Conservation (phyloP, 2,113 vertebrate species). For the Dicaeum eximium region DNA sequence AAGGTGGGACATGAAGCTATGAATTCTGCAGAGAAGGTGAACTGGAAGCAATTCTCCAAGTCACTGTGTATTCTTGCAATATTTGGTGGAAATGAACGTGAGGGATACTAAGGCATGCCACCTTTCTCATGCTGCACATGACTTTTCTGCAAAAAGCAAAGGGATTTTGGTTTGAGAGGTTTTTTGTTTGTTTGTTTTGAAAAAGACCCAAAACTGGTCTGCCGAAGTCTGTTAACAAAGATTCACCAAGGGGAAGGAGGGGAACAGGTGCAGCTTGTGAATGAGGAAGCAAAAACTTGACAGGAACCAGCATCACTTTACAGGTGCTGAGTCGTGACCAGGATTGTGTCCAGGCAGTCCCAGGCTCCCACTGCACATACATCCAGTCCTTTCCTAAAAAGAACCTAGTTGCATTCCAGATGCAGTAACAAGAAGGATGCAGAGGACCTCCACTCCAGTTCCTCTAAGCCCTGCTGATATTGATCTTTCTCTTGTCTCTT, state of each 20-base stretch:
- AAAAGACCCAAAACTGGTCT: background rate
- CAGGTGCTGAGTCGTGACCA: rapidly evolving
- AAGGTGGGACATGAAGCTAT: background rate
- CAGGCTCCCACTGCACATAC: rapidly evolving
- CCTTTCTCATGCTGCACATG: background rate
- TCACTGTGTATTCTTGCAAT: background rate
- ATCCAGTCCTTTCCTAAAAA: background rate
- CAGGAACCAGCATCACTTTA: background rate
- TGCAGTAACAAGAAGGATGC: rapidly evolving
- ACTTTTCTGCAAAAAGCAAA: background rate
- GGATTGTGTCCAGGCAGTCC: background rate
- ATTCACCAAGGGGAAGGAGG: background rate
- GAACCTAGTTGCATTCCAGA: rapidly evolving
- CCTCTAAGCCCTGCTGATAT: background rate
- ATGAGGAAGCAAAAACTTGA: background rate
- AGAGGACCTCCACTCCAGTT: background rate
- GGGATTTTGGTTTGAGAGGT: background rate
- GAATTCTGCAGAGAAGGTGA: background rate
- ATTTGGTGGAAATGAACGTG: background rate
- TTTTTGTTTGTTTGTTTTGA: background rate
- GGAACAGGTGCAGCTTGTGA: background rate
- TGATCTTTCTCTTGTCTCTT: background rate
- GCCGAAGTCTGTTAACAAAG: background rate
- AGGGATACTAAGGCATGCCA: background rate
- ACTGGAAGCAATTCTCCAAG: background rate